Conservation (phyloP, 2,113 vertebrate genomes). For the Leucoraja erinaceus region DNA sequence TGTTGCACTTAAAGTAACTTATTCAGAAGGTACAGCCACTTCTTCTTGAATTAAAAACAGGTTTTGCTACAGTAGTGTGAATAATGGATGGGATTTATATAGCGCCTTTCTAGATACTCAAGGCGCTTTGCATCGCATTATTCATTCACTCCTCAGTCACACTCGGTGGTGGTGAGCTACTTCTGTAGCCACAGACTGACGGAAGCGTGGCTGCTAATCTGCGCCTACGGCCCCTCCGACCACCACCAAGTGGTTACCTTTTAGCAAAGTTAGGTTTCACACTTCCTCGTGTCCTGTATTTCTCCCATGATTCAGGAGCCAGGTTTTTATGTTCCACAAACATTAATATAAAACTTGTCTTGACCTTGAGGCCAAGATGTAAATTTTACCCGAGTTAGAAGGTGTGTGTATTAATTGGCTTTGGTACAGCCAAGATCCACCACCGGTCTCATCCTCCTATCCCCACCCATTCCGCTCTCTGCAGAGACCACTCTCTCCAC, state of each 20-base stretch:
- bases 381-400: not conserved
- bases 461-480: too few relatives aligned
- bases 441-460: too few relatives aligned
- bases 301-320: not conserved
- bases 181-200: too few relatives aligned
- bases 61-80: not conserved
- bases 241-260: too few relatives aligned
- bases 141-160: too few relatives aligned
- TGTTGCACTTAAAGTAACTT: slow-evolving; percentile 70
- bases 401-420: not conserved
- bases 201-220: too few relatives aligned
- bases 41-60: slow-evolving; percentile 11
- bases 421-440: not conserved
- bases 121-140: too few relatives aligned
- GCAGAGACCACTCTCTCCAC: too few relatives aligned
- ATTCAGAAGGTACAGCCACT: slow-evolving; percentile 67
- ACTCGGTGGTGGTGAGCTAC: too few relatives aligned
- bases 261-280: not conserved
- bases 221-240: too few relatives aligned
- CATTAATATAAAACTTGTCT: not conserved
- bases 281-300: slow-evolving; percentile 15
- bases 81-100: too few relatives aligned
- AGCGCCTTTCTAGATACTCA: too few relatives aligned
- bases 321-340: not conserved
- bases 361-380: not conserved